Base-by-base conservation (phyloP, 2,113 vertebrate species). In the Mixornis gularis region DNA sequence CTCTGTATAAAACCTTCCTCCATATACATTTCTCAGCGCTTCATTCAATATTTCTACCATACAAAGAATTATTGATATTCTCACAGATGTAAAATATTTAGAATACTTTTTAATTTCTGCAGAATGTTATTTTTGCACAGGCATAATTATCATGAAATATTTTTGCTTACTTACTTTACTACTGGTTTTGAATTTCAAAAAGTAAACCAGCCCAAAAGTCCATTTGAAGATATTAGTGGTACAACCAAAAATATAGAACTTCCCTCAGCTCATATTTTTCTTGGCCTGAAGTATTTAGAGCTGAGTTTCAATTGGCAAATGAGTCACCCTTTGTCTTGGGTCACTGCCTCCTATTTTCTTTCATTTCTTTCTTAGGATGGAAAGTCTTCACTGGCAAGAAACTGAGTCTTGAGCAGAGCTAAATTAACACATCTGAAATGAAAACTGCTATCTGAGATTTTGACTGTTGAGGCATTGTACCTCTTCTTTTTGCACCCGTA, bases 131-230 rank as follows among this genome's bases (percentile, higher is more conserved):
- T 44, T 89, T 10, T 66, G 74, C 64, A 56, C 22, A 36, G 32
- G 27, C 41, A 83, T 40, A 85, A 90, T 65, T 79, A 79, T 60
- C 9, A 72, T 13, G 24, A 65, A 80, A 79, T 71, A 74, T 79
- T 76, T 49, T 92, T 68, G 38, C 69, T 85, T 79, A 62, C 64
- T 77, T 76, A 90, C 95, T 96, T 87, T 79, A 64, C 68, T 90
- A 59, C 21, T 87, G 49, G 58, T 73, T 96, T 87, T 72, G 89
- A 95, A 93, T 87, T 82, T 93, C 40, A 53, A 27, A 17, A 85
- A 44, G 14, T 26, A 65, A 46, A 89, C 10, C 14, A 34, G 17
- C 10, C 58, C 58, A 43, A 76, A 94, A 92, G 51, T 90, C 79
- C 59, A 74, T 95, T 90, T 80, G 83, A 91, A 96, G 86, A 82